These are phyloP conservation scores for Naja naja DNA, from an alignment of 2,113 vertebrate genomes.

Conservation along the genomic window DNA sequence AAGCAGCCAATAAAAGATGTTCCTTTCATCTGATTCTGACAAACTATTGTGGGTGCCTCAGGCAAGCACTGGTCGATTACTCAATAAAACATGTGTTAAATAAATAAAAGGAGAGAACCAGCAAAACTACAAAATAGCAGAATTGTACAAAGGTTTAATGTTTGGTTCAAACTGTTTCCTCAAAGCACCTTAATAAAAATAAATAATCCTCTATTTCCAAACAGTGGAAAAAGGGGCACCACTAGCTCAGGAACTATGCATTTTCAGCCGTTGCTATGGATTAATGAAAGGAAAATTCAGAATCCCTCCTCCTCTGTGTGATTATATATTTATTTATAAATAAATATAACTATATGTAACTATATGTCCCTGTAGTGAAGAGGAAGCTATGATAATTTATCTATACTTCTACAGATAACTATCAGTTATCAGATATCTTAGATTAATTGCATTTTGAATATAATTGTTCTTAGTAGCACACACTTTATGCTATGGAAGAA, in stretches of 20 bases:
- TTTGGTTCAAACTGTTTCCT: neutral
- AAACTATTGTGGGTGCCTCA: neutral
- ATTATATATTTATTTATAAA: neutral
- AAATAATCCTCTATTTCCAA: neutral
- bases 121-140: neutral
- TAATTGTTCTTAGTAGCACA: neutral
- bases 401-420: neutral
- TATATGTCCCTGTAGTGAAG: neutral
- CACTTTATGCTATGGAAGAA: neutral
- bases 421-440: neutral
- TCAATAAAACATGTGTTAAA: neutral
- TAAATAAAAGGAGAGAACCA: neutral
- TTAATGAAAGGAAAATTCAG: neutral
- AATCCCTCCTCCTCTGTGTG: neutral
- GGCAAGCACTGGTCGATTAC: neutral
- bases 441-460: neutral
- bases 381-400: neutral
- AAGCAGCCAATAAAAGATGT: neutral
- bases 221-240: neutral
- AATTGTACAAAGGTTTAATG: neutral
- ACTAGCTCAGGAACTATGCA: neutral
- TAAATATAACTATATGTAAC: too few relatives aligned
- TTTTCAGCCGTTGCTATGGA: neutral
- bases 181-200: neutral
- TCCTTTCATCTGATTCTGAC: neutral